Base-by-base conservation (phyloP, 1,140 invertebrate genomes). In the Stenopsyche tienmushanensis region DNA sequence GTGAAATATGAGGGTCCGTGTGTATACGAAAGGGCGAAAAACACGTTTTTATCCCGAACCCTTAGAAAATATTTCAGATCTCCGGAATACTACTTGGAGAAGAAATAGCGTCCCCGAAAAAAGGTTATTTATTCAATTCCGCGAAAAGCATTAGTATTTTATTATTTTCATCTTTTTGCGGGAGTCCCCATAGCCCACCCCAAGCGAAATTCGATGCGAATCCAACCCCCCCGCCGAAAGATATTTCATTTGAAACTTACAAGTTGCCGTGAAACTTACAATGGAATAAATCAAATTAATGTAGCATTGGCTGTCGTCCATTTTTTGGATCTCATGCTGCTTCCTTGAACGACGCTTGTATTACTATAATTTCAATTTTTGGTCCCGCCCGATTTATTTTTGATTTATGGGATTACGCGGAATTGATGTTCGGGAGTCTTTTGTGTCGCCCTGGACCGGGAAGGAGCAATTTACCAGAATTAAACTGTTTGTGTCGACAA, bases 211-310 rank as follows among this genome's bases (percentile, higher is more conserved):
- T 18, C 23, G 15, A 3, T 1, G 21, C 3, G 21, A 50, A 21
- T 29, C 7, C 23, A 8, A 54, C 54, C 45, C 25, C 10, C 54
- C 57, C 49, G 10, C 41, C n/a, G 41, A 67, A n/a, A 62, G 45
- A 63, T 67, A 67, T 67, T 67, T 63, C 54, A 59, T 67, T 58
- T 25, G 34, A 49, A 64, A 64, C 41, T 57, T n/a, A n/a, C n/a
- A n/a, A n/a, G n/a, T n/a, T 57, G 52, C 42, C n/a, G 15, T 10
- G 13, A 39, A 69, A 69, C 67, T 69, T 62, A 47, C 63, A 65
- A 57, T 42, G 58, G 42, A 65, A 65, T 69, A 69, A 65, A 69
- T 69, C 67, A 69, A 65, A 55, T 69, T 65, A 69, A 69, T 69
- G 67, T 65, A 55, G 62, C 57, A 65, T 69, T 62, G 67, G 63